Percentiles rank a stretch among this genome's conserved stretches.
These are phyloP conservation scores for Macrosteles quadrilineatus DNA, from an alignment of 1,140 invertebrate species.

Conservation along the genomic window DNA sequence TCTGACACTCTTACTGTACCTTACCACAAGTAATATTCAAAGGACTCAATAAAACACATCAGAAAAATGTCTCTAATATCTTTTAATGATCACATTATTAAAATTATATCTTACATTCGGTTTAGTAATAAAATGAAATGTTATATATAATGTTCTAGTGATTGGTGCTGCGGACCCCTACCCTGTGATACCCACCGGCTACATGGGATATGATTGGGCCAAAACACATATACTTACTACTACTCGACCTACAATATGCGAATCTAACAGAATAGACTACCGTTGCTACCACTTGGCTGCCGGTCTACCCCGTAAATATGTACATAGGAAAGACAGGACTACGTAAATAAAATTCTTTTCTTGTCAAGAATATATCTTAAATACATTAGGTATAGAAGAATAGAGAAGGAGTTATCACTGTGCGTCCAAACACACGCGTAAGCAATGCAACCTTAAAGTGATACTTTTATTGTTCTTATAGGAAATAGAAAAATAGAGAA, in stretches of 20 bases:
- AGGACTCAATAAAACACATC: background rate
- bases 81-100: slow-evolving; percentile 25
- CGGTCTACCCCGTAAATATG: background rate
- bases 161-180: background rate
- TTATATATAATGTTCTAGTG: background rate
- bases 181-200: background rate
- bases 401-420: slow-evolving; percentile 18
- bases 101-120: slow-evolving; percentile 22
- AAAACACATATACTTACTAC: background rate
- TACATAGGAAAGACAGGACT: slow-evolving; percentile 13
- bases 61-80: slow-evolving; percentile 17
- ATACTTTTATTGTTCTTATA: background rate
- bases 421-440: background rate
- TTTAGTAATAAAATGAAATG: slow-evolving; percentile 24
- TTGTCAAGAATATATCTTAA: slow-evolving; percentile 25
- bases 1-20: no score
- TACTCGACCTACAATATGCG: background rate
- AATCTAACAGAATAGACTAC: background rate
- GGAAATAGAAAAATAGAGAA: slow-evolving; percentile 19
- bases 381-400: slow-evolving; percentile 17
- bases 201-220: background rate
- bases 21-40: no score
- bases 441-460: slow-evolving; percentile 8
- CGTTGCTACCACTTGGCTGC: no score
- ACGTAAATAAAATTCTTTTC: slow-evolving; percentile 23